Conservation (phyloP, 1,140 invertebrate species). For the Drosophila truncata region DNA sequence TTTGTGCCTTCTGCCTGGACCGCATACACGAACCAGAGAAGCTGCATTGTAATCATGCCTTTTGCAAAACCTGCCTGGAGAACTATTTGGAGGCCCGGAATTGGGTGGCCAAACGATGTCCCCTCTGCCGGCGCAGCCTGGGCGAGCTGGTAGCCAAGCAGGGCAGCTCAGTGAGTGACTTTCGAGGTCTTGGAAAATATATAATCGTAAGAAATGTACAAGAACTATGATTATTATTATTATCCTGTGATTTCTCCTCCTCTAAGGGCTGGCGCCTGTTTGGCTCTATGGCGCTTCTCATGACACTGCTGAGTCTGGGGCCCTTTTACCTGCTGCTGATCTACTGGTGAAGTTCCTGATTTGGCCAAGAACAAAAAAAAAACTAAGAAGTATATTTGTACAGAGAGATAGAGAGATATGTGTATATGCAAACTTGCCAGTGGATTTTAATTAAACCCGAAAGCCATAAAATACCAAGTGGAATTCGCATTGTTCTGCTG, state of each 20-base stretch:
- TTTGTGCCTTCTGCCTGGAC: constrained; percentile 61
- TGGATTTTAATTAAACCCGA: constrained; percentile 57
- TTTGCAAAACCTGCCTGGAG: constrained; percentile 54
- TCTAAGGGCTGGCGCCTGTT: constrained; percentile 33
- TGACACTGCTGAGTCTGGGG: constrained; percentile 46
- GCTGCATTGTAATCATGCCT: constrained; percentile 52
- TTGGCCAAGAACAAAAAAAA: neutral
- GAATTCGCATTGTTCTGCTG: constrained; percentile 37
- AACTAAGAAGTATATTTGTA: constrained; percentile 25
- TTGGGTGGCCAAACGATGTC: constrained; percentile 56
- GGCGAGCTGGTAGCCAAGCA: neutral
- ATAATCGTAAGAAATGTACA: neutral
- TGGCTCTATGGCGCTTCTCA: constrained; percentile 6
- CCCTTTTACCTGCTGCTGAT: constrained; percentile 57
- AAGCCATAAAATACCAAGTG: constrained; percentile 54
- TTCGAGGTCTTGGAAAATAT: too few species aligned
- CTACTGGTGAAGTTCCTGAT: constrained; percentile 46
- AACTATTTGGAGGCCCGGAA: constrained; percentile 45
- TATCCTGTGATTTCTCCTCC: constrained; percentile 3
- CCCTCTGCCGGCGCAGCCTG: constrained; percentile 52
- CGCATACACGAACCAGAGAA: constrained; percentile 37
- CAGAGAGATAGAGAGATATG: constrained; percentile 8
- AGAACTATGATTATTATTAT: neutral
- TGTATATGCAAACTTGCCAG: constrained; percentile 34
- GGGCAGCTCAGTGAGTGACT: neutral